These are phyloP conservation scores for Pogonocherus hispidulus DNA, from an alignment of 2,888 invertebrate species.

Conservation along the genomic window DNA sequence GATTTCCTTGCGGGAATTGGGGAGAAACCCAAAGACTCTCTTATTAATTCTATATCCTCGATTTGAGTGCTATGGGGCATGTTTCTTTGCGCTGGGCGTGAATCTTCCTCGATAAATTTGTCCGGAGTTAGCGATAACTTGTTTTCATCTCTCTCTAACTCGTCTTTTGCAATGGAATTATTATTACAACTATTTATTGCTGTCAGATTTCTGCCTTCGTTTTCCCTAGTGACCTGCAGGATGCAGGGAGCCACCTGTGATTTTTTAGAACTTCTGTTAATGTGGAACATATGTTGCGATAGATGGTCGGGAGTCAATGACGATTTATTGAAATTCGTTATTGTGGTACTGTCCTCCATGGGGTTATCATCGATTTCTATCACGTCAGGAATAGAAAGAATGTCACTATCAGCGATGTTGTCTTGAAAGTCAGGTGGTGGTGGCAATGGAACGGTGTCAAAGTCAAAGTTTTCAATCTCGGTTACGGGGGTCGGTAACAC, in stretches of 20 bases:
- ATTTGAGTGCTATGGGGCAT: conserved; percentile 41
- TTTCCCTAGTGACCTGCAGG: neutral
- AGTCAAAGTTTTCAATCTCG: conserved; percentile 33
- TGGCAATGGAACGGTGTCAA: conserved; percentile 42
- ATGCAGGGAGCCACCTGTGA: neutral
- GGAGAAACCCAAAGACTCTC: conserved; percentile 35
- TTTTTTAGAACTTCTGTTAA: neutral
- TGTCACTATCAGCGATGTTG: conserved; percentile 8
- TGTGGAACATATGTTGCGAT: conserved; percentile 13
- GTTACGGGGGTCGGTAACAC: conserved; percentile 3
- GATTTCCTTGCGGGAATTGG: conserved; percentile 39
- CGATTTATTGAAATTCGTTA: conserved; percentile 5
- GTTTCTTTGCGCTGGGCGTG: neutral
- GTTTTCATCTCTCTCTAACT: neutral
- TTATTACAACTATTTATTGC: neutral
- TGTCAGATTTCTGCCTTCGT: neutral
- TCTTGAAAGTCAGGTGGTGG: conserved; percentile 54
- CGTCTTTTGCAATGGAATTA: too few species aligned
- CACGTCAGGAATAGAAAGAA: neutral
- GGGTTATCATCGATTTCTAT: conserved; percentile 22
- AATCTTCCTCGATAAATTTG: neutral
- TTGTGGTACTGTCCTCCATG: neutral
- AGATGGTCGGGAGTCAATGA: conserved; percentile 24
- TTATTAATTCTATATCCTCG: conserved; percentile 18
- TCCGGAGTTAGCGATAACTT: conserved; percentile 10